Base-by-base conservation (phyloP, 2,888 invertebrate genomes). In the Helobdella robusta region DNA sequence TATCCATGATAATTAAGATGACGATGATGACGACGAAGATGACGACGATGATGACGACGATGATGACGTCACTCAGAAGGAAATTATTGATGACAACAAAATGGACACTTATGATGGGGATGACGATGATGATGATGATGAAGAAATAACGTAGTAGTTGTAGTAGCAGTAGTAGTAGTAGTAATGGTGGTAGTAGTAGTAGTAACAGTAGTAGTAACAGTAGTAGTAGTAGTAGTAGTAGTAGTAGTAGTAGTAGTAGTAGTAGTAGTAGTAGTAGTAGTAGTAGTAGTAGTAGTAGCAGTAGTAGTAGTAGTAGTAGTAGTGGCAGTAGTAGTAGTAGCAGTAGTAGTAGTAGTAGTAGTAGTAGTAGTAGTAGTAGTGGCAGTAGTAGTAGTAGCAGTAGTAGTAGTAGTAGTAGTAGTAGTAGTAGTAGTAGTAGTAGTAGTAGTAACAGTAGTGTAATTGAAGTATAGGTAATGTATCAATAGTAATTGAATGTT, bases 241-340 rank as follows among this genome's bases (percentile, higher is more conserved):
- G 32, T 58, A 58, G 58, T 58, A 58, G 58, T 58, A 58, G 58
- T 58, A 58, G 58, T 58, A 58, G 58, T 58, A 58, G 58, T 58
- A 58, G 58, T 58, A 58, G 58, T 58, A 25, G 58, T 58, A 58
- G 58, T 58, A 58, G 58, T 58, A 58, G 58, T 58, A 58, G 58
- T 58, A 58, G 58, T 58, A 58, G 58, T 58, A 58, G 58, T 58
- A 58, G 58, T 58, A 58, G 58, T 58, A 58, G 44, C 15, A 40
- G 44, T 40, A 40, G 44, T 40, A 40, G 44, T 40, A 11, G 32
- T 58, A 34, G 34, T 30, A 40, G 44, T 40, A 40, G 44, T 40
- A 40, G 44, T 40, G 15, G 44, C 44, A 40, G 44, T 40, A 40
- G 44, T 40, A 40, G 44, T 40, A 40, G 44, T 40, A 40, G 44